phyloP scores from a whole-genome alignment of 2,888 invertebrate species.

The Ophion ventricosus region DNA sequence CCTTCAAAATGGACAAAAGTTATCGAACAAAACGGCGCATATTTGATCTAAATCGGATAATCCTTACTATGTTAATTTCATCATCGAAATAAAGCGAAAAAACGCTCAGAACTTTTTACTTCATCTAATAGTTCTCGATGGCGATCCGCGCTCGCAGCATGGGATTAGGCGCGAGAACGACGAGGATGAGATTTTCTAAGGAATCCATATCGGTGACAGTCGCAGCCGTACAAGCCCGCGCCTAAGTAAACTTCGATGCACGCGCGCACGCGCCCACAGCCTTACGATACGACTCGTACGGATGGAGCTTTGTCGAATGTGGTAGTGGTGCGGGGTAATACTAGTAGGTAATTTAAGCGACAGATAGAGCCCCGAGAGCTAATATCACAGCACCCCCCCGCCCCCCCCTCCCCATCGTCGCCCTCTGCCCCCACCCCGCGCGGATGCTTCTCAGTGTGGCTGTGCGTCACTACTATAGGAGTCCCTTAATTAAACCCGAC shows the following conservation, averaged over 20 bases:
- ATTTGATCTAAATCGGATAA: too few relatives aligned
- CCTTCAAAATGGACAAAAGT: too few relatives aligned
- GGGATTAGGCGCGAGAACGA: conserved; percentile 64
- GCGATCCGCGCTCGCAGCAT: conserved; percentile 58
- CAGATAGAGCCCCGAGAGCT: conserved; percentile 64
- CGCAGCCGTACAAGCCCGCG: conserved; percentile 74
- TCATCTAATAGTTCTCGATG: too few relatives aligned
- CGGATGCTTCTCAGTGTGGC: conserved; percentile 36
- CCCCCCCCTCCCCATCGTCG: conserved; percentile 36
- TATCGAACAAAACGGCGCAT: too few relatives aligned
- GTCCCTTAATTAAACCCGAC: conserved; percentile 71
- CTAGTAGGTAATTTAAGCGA: conserved; percentile 69
- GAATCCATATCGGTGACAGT: conserved; percentile 79
- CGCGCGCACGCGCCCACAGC: background rate
- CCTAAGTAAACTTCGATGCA: conserved; percentile 59
- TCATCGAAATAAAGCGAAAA: too few relatives aligned
- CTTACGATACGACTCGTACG: background rate
- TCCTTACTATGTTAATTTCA: too few relatives aligned
- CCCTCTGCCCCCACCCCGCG: conserved; percentile 20
- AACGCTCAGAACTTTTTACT: too few relatives aligned
- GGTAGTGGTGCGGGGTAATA: conserved; percentile 40
- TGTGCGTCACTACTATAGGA: conserved; percentile 41
- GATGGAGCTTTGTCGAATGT: background rate
- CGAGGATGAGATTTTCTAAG: conserved; percentile 71
- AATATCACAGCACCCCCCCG: conserved; percentile 58